Evolutionary conservation across 2,888 invertebrate species (phyloP).

Genomic region (Apamea monoglypha): DNA sequence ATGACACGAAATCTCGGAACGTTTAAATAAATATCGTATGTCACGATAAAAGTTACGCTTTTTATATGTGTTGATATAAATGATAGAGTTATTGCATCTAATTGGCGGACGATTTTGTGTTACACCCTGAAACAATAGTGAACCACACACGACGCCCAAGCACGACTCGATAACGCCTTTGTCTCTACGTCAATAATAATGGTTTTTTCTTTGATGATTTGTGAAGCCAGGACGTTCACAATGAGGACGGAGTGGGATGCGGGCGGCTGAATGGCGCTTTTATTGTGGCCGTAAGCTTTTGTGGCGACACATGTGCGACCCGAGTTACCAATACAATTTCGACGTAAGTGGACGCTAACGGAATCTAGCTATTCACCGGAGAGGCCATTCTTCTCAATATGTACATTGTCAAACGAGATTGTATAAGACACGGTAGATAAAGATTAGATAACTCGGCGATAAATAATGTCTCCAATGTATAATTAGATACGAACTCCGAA

Average conservation of each 20-base stretch:
- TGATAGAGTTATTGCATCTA: slow-evolving; percentile 80
- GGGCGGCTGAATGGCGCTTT: slow-evolving; percentile 86
- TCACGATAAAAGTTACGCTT: slow-evolving; percentile 58
- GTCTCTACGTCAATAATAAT: slow-evolving; percentile 84
- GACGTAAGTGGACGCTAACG: slow-evolving; percentile 58
- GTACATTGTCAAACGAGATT: slow-evolving; percentile 21
- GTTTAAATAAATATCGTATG: slow-evolving; percentile 64
- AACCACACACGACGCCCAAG: slow-evolving; percentile 88
- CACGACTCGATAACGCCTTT: slow-evolving; percentile 81
- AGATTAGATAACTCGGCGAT: slow-evolving; percentile 48
- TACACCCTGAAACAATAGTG: slow-evolving; percentile 74
- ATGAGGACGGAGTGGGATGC: slow-evolving; percentile 85
- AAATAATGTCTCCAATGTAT: slow-evolving; percentile 50
- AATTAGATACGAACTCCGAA: slow-evolving; percentile 57
- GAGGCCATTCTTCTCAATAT: slow-evolving; percentile 38
- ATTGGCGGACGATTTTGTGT: slow-evolving; percentile 74
- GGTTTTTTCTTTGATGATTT: slow-evolving; percentile 85
- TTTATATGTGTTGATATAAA: slow-evolving; percentile 65
- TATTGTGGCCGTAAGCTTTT: slow-evolving; percentile 80
- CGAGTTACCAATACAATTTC: slow-evolving; percentile 57
- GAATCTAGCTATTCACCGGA: slow-evolving; percentile 56
- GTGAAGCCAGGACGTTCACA: slow-evolving; percentile 88
- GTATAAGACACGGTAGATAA: slow-evolving; percentile 31
- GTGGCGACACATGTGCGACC: slow-evolving; percentile 78
- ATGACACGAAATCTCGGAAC: slow-evolving; percentile 57